Evolutionary conservation across 2,113 vertebrate genomes (phyloP).

Genomic region (Cryptoleucopteryx plumbea): DNA sequence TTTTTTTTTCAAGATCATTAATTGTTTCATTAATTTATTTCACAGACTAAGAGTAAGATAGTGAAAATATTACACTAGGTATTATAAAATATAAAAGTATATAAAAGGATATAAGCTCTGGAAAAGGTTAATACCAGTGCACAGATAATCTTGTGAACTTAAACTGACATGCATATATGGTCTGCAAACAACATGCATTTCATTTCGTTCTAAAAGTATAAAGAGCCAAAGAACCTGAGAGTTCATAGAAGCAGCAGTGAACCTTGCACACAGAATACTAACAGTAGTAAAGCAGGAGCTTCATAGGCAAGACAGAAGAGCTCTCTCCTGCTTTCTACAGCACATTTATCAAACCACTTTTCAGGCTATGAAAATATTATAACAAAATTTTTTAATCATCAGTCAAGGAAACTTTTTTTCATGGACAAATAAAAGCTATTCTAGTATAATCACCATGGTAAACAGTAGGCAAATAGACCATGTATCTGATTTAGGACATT

Average conservation of each 20-base stretch:
- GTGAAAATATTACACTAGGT: neutral
- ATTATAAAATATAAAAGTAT: neutral
- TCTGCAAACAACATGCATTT: neutral
- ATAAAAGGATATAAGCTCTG: neutral
- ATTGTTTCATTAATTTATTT: neutral
- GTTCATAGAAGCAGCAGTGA: neutral
- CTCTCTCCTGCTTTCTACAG: neutral
- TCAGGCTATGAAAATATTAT: neutral
- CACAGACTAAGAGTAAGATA: neutral
- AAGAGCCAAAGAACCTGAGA: neutral
- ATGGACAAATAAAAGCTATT: neutral
- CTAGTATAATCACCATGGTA: neutral
- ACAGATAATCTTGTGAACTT: neutral
- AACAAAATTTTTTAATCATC: neutral
- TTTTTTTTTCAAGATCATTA: neutral
- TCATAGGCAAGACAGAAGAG: neutral
- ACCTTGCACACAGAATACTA: neutral
- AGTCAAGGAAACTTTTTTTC: neutral
- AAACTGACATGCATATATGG: neutral
- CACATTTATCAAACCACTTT: neutral
- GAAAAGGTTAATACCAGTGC: neutral
- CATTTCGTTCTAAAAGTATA: neutral
- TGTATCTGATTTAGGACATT: neutral
- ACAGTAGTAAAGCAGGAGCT: neutral
- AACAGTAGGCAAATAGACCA: neutral